Conservation (phyloP, 2,113 vertebrate species). For the Phaetusa simplex region DNA sequence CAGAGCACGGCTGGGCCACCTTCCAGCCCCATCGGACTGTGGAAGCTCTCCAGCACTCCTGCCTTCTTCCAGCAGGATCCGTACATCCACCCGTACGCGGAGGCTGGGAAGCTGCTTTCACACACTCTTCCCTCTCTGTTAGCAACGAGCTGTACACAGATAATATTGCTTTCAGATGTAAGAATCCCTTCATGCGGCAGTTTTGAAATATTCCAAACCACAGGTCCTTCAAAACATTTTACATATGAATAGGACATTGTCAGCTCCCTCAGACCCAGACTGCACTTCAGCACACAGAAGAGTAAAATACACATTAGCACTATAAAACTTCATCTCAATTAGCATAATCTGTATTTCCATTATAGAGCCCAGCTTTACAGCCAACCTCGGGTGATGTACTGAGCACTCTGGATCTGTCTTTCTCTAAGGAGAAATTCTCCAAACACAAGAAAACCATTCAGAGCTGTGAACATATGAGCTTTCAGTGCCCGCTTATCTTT, state of each 20-base stretch:
- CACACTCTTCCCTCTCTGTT: not conserved
- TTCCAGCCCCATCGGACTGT: fast-evolving
- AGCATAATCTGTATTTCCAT: conserved; percentile 64
- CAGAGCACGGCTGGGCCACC: not conserved
- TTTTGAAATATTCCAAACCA: conserved; percentile 26
- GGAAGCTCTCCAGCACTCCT: not conserved
- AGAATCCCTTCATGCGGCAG: not conserved
- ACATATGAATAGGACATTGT: conserved; percentile 43
- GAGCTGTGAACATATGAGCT: not conserved
- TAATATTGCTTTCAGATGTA: conserved; percentile 36
- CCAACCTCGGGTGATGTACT: not conserved
- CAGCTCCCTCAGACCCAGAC: conserved; percentile 13
- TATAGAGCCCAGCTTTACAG: conserved; percentile 20
- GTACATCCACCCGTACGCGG: fast-evolving
- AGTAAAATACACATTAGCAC: conserved; percentile 52
- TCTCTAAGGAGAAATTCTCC: not conserved
- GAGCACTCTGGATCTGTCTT: not conserved
- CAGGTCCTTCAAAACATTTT: conserved; percentile 36
- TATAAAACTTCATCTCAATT: conserved; percentile 46
- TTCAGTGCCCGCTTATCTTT: not conserved
- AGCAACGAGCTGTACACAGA: not conserved
- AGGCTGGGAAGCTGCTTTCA: not conserved
- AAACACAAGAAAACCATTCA: conserved; percentile 38
- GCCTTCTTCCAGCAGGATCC: not conserved
- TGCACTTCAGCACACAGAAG: conserved; percentile 13